Conservation (phyloP, 1,140 invertebrate genomes). For the Procambarus clarkii region DNA sequence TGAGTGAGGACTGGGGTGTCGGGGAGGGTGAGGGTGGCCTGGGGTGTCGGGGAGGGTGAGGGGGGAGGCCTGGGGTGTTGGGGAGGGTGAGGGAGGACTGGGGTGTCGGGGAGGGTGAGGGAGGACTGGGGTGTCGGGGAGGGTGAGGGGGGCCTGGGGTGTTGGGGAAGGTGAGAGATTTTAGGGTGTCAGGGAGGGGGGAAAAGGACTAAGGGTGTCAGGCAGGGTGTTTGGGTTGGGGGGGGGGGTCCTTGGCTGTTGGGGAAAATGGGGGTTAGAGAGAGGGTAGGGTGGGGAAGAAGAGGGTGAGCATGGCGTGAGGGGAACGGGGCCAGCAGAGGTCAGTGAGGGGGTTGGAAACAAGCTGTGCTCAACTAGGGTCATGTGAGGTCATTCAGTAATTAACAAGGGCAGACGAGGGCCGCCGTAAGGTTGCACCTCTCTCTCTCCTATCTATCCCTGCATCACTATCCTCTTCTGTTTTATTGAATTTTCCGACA, state of each 20-base stretch:
- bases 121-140: not conserved
- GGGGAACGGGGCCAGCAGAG: too few relatives aligned
- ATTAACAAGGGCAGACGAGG: too few relatives aligned
- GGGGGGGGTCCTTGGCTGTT: not conserved
- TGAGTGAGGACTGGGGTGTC: not conserved
- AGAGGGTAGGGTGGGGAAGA: not conserved
- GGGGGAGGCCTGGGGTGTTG: not conserved
- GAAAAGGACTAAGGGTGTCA: not conserved
- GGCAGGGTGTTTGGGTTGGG: not conserved
- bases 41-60: not conserved
- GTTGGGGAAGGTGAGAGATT: not conserved
- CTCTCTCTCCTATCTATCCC: too few relatives aligned
- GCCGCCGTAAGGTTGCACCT: too few relatives aligned
- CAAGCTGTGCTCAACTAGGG: too few relatives aligned
- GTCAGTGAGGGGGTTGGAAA: too few relatives aligned
- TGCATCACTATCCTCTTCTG: too few relatives aligned
- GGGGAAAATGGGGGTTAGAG: not conserved
- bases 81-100: not conserved
- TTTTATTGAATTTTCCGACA: too few relatives aligned
- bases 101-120: too few relatives aligned
- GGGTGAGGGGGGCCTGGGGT: not conserved
- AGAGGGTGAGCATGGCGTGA: not conserved
- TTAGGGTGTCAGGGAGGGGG: not conserved
- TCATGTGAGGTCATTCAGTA: too few relatives aligned
- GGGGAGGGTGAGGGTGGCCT: not conserved